Evolutionary conservation across 1,140 invertebrate species (phyloP).

Genomic region (Penaeus indicus): DNA sequence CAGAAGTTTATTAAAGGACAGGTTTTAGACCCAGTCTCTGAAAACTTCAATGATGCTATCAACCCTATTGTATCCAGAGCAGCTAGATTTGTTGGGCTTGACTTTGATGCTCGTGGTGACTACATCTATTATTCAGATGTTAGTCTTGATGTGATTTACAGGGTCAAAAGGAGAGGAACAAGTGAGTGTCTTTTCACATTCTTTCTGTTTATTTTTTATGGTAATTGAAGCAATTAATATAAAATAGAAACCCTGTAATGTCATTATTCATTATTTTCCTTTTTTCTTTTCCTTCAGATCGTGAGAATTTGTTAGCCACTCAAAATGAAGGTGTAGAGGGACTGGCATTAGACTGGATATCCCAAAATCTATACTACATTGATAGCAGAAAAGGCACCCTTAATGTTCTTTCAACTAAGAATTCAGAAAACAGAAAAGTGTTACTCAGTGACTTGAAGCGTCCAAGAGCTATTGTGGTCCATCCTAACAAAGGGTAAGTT

Average conservation of each 20-base stretch:
- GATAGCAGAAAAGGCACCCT: slow-evolving; percentile 96
- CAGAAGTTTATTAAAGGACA: slow-evolving; percentile 97
- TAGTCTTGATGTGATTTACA: slow-evolving; percentile 95
- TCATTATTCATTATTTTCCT: slow-evolving; percentile 38
- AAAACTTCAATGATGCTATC: slow-evolving; percentile 95
- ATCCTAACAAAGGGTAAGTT: slow-evolving; percentile 88
- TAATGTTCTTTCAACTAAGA: slow-evolving; percentile 90
- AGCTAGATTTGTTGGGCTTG: slow-evolving; percentile 95
- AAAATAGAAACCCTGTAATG: slow-evolving; percentile 62
- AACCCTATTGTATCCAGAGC: slow-evolving; percentile 82
- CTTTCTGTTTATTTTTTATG: slow-evolving; percentile 1
- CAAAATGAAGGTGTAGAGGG: slow-evolving; percentile 98
- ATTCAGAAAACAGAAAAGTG: slow-evolving; percentile 86
- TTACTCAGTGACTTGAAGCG: slow-evolving; percentile 90
- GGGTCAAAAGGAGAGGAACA: slow-evolving; percentile 89
- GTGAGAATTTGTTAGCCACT: slow-evolving; percentile 93
- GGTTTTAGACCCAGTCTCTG: slow-evolving; percentile 88
- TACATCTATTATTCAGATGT: slow-evolving; percentile 98
- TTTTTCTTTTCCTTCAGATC: slow-evolving; percentile 71
- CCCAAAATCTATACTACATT: slow-evolving; percentile 98
- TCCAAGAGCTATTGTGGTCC: slow-evolving; percentile 94
- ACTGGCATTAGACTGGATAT: slow-evolving; percentile 95
- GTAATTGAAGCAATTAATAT: neutral
- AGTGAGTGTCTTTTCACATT: slow-evolving; percentile 69
- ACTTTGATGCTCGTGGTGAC: slow-evolving; percentile 92